Conservation (phyloP, 2,888 invertebrate genomes). For the Andricus curvator region DNA sequence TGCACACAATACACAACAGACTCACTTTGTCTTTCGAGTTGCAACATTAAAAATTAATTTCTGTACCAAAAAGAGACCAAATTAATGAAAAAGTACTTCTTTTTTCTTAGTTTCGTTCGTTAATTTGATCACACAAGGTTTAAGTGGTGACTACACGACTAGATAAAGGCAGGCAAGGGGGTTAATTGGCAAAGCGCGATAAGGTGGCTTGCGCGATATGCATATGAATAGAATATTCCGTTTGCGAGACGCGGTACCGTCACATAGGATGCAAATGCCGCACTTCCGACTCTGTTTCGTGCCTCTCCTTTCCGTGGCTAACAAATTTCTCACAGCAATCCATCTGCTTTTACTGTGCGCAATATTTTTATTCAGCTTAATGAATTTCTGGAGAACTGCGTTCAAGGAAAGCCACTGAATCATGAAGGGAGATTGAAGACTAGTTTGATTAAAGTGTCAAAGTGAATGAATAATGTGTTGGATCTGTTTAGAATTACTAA, state of each 20-base stretch:
- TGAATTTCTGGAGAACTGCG: background rate
- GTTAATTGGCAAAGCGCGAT: conserved; percentile 72
- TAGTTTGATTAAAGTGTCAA: background rate
- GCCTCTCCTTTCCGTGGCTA: conserved; percentile 7
- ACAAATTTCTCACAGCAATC: conserved; percentile 20
- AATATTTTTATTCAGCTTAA: background rate
- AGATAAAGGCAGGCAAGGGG: conserved; percentile 37
- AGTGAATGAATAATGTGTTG: background rate
- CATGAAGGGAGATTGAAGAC: background rate
- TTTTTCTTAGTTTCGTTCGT: conserved; percentile 13
- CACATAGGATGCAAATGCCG: conserved; percentile 64
- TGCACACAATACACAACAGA: background rate
- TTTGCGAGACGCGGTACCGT: conserved; percentile 61
- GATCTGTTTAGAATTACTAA: background rate
- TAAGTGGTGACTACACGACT: conserved; percentile 30
- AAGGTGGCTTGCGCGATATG: conserved; percentile 70
- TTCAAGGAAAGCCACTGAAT: background rate
- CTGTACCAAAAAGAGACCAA: background rate
- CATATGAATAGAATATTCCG: conserved; percentile 71
- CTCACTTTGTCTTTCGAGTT: background rate
- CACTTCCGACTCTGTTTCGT: conserved; percentile 54
- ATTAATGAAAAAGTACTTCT: background rate
- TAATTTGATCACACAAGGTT: conserved; percentile 22
- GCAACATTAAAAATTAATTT: background rate
- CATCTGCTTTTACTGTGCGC: background rate